These are phyloP conservation scores for Catocala sponsa DNA, from an alignment of 2,888 invertebrate genomes.

Conservation along the genomic window DNA sequence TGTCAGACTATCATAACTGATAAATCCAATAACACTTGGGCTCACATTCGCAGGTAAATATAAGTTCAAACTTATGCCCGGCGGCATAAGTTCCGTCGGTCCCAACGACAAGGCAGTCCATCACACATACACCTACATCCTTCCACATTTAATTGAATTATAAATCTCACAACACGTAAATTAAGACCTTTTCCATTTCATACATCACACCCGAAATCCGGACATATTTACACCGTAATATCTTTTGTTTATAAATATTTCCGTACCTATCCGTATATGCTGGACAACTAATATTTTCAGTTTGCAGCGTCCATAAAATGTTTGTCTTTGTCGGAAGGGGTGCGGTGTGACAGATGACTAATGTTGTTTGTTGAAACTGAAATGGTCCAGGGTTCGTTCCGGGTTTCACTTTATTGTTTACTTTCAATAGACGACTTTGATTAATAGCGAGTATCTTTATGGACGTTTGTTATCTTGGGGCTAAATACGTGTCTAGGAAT, in stretches of 20 bases:
- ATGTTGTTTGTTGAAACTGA: slow-evolving; percentile 72
- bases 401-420: slow-evolving; percentile 68
- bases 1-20: too few species aligned
- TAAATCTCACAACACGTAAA: slow-evolving; percentile 6
- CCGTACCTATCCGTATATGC: slow-evolving; percentile 51
- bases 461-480: slow-evolving; percentile 46
- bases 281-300: slow-evolving; percentile 60
- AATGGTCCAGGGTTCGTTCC: slow-evolving; percentile 59
- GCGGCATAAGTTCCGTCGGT: too few species aligned
- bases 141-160: slow-evolving; percentile 2
- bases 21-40: too few species aligned
- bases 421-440: slow-evolving; percentile 71
- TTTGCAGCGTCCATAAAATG: slow-evolving; percentile 60
- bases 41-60: too few species aligned
- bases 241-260: slow-evolving; percentile 44
- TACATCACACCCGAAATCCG: slow-evolving; percentile 14
- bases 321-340: slow-evolving; percentile 69
- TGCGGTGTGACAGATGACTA: slow-evolving; percentile 73
- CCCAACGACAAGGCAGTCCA: too few species aligned
- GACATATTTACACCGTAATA: slow-evolving; percentile 39
- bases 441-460: slow-evolving; percentile 66
- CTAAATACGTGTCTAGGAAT: slow-evolving; percentile 39
- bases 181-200: slow-evolving; percentile 7
- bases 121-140: too few species aligned
- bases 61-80: too few species aligned